Evolutionary conservation across 2,113 vertebrate genomes (phyloP), one percentile per base, ranked within the genome.

Genomic region (Cebus imitator): DNA sequence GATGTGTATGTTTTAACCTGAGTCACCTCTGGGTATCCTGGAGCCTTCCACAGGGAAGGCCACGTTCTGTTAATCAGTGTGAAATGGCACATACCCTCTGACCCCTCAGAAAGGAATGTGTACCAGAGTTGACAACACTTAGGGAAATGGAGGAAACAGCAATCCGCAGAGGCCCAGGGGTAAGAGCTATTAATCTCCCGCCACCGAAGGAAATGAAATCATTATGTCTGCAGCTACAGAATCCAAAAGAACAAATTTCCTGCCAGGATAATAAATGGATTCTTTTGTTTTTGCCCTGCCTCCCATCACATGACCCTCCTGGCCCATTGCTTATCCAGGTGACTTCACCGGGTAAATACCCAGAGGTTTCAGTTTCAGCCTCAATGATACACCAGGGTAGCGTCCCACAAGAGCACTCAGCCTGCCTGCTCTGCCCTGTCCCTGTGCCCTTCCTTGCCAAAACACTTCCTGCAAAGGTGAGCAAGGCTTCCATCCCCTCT

Each of bases 211-310:
- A 99, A 99, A 99, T 99, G 98, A 99, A 99, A 99, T 99, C 98
- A 99, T 99, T 99, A 98, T 98, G 98, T 98, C 99, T 98, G 98
- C 98, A 98, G 98, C 98, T 98, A 98, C 98, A 98, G 98, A 98
- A 98, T 98, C 98, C 98, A 98, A 35, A 98, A 98, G 98, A 98
- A 99, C 98, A 98, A 99, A 99, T 99, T 99, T 99, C 98, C 99
- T 99, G 99, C 98, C 98, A 98, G 98, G 98, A 99, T 99, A 99
- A 99, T 98, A 99, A 99, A 99, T 99, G 98, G 98, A 98, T 98
- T 98, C 98, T 98, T 99, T 99, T 99, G 98, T 99, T 98, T 98
- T 92, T 91, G 97, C 93, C 40, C 97, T 95, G 95, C 97, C 98
- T 98, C 97, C 96, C 87, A 1, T 90, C 98, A 98, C 81, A 96